A percentile compares a stretch with the other conserved stretches of the same genome.
Conservation (phyloP, 2,113 vertebrate species). For the Fregata magnificens region DNA sequence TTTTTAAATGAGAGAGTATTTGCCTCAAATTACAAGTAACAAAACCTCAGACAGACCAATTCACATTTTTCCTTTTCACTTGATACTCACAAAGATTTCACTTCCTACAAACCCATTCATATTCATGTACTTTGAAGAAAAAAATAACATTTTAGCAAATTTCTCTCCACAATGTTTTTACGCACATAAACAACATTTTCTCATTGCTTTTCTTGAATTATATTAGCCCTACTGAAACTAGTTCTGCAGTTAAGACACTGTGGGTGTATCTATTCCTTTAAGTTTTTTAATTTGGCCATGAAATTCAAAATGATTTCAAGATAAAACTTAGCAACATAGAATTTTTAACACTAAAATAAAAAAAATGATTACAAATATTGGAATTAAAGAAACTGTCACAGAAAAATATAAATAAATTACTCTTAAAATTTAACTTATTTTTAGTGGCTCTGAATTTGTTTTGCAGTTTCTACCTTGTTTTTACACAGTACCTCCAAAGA, state of each 20-base stretch:
- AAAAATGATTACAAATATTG: background rate
- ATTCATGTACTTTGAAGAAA: background rate
- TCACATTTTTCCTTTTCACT: background rate
- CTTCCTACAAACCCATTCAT: background rate
- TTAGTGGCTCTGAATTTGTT: background rate
- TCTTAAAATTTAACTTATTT: background rate
- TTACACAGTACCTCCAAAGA: background rate
- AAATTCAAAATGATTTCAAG: background rate
- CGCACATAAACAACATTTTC: background rate
- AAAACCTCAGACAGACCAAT: background rate
- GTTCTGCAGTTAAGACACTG: background rate
- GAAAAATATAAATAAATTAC: background rate
- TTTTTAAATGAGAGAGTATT: background rate
- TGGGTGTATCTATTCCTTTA: background rate
- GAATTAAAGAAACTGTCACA: background rate
- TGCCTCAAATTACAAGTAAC: background rate
- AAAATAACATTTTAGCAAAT: background rate
- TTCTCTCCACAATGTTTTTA: background rate
- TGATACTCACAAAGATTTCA: background rate
- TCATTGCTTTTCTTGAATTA: background rate
- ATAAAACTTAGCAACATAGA: background rate
- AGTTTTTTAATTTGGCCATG: background rate
- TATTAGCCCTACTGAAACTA: background rate
- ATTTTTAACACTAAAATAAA: background rate
- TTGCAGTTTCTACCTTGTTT: background rate